Evolutionary conservation across 35 echinoderm and acorn worm genomes (phyloP), one percentile per base, ranked within the genome.

Genomic region (Patiria miniata): DNA sequence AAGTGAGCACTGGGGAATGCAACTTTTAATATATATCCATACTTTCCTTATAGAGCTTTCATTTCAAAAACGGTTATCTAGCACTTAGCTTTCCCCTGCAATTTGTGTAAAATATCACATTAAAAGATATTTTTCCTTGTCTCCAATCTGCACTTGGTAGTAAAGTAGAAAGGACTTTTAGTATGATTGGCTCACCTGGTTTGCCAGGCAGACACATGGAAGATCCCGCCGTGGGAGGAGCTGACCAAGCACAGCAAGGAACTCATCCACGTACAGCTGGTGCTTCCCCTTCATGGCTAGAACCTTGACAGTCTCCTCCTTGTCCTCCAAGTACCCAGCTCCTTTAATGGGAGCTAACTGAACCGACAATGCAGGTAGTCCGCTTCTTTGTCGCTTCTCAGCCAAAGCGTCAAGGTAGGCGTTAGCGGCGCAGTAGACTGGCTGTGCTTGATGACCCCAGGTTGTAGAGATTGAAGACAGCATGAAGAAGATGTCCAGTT

Each of bases 211-310:
- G 21, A 98, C 68, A n/a, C 57, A 51, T 1, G 91, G 91, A 7
- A 89, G 83, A 5, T 80, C 79, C 6, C 89, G 58, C 7, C 52
- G 80, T 39, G 60, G 68, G 7, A 98, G 89, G 23, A 98, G 82
- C 36, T 84, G 91, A 21, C 85, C 86, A 33, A 98, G 81, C 6
- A 88, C 77, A 15, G 76, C 10, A 82, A 98, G 39, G 50, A 98
- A 94, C 65, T 98, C 92, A 39, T 98, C 83, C 14, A 94, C 83
- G 79, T 98, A 86, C 37, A 98, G 88, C 33, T 68, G 60, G 52
- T 39, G 16, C 40, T 88, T 61, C 59, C 78, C 85, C 40, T 85
- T 69, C 40, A 22, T 93, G 17, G 65, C 65, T 51, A 87, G 82
- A 58, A 81, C 40, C 23, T 61, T 78, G 40, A 38, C 79, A 7